Conservation (phyloP, 2,797 vertebrate genomes). For the Lacerta bilineata region DNA sequence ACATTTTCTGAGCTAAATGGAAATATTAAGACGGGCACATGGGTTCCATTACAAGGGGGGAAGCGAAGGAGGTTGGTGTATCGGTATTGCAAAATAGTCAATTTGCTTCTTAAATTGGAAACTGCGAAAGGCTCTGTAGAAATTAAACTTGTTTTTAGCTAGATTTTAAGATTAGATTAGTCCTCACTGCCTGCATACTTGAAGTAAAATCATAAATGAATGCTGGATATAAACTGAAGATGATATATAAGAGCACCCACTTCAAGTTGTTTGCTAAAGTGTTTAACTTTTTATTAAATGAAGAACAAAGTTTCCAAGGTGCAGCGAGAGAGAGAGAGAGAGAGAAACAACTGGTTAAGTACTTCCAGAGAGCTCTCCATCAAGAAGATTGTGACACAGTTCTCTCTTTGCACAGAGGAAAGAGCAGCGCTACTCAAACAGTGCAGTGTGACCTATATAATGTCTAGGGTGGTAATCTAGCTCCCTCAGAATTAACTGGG, state of each 20-base stretch:
- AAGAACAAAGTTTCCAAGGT: constrained; percentile 39
- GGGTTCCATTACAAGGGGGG: constrained; percentile 42
- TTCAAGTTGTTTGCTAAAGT: constrained; percentile 29
- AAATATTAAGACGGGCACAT: constrained; percentile 58
- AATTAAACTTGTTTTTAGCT: constrained; percentile 45
- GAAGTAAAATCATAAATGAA: constrained; percentile 46
- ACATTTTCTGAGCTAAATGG: constrained; percentile 46
- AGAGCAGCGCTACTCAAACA: neutral
- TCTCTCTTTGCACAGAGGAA: neutral
- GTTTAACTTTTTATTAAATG: constrained; percentile 45
- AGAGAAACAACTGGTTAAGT: constrained; percentile 15
- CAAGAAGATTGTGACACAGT: neutral
- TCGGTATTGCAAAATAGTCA: constrained; percentile 39
- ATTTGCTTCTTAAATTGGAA: constrained; percentile 41
- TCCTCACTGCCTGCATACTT: constrained; percentile 37
- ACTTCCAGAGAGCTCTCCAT: constrained; percentile 42
- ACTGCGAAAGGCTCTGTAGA: constrained; percentile 43
- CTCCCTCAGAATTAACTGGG: neutral
- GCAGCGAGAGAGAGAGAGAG: neutral
- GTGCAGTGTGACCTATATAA: neutral
- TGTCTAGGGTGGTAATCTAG: too few species aligned
- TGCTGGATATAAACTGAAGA: constrained; percentile 38
- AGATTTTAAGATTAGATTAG: constrained; percentile 54
- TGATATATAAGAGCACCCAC: constrained; percentile 33
- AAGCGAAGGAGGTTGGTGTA: constrained; percentile 48